Conservation (phyloP, 37 sponge, comb jelly and placozoan species). For the Halichondria panicea region DNA sequence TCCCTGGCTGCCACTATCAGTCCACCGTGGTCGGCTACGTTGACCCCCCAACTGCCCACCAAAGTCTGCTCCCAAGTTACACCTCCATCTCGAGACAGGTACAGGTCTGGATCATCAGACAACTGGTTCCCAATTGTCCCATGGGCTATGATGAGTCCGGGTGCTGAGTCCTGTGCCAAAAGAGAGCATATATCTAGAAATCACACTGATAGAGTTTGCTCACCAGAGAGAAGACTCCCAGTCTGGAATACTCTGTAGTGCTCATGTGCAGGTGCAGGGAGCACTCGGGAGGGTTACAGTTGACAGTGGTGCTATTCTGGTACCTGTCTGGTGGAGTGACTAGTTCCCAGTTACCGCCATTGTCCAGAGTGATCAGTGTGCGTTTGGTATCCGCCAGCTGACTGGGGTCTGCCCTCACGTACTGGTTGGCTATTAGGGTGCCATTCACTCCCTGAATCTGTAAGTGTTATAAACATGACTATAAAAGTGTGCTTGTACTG, state of each 20-base stretch:
- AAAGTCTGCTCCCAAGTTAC: constrained; percentile 65
- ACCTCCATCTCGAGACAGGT: constrained; percentile 81
- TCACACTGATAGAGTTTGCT: too few species aligned
- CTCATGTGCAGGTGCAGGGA: constrained; percentile 84
- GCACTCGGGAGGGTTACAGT: constrained; percentile 59
- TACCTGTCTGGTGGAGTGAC: constrained; percentile 21
- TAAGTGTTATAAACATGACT: too few species aligned
- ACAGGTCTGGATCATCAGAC: constrained; percentile 49
- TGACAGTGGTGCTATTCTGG: neutral
- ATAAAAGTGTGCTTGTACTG: too few species aligned
- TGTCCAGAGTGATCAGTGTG: constrained; percentile 68
- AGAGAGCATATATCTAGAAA: neutral
- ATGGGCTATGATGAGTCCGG: constrained; percentile 77
- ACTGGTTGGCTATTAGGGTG: constrained; percentile 71
- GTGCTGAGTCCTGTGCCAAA: constrained; percentile 34
- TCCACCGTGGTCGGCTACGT: constrained; percentile 71
- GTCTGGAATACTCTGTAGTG: constrained; percentile 45
- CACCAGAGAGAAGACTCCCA: constrained; percentile 65
- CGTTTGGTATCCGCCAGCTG: constrained; percentile 1
- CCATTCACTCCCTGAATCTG: constrained; percentile 74
- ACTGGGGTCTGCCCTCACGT: constrained; percentile 21
- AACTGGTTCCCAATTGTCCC: constrained; percentile 46
- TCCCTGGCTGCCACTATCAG: constrained; percentile 78
- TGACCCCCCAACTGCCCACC: constrained; percentile 52
- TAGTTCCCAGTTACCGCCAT: constrained; percentile 72